Evolutionary conservation across 2,888 invertebrate genomes (phyloP).

Genomic region (Callimorpha dominula): DNA sequence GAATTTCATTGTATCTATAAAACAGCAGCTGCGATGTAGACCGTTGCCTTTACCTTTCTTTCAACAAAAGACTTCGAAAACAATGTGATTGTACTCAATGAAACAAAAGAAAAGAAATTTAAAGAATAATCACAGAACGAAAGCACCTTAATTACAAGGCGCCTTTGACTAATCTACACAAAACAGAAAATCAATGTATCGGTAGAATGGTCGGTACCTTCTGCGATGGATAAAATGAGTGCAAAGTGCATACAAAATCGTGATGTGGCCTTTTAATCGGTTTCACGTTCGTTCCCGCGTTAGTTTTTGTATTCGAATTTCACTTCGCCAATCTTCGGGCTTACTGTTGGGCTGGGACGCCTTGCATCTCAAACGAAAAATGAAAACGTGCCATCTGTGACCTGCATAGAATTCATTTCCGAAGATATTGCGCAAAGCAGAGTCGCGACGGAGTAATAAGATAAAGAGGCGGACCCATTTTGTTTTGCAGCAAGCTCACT

Average conservation of each 20-base stretch:
- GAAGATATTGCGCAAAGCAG: constrained; percentile 38
- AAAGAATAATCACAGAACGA: constrained; percentile 65
- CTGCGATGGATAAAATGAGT: constrained; percentile 79
- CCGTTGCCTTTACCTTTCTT: constrained; percentile 36
- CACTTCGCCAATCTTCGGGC: constrained; percentile 80
- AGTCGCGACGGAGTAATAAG: constrained; percentile 76
- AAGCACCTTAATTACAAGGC: constrained; percentile 79
- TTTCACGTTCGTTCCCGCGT: constrained; percentile 84
- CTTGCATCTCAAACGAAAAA: constrained; percentile 38
- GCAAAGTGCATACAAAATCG: constrained; percentile 87
- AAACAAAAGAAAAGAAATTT: constrained; percentile 55
- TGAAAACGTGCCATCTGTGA: constrained; percentile 68
- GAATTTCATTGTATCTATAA: constrained; percentile 46
- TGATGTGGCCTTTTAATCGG: constrained; percentile 86
- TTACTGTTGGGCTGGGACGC: constrained; percentile 67
- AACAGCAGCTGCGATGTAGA: constrained; percentile 37
- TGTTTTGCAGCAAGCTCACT: constrained; percentile 81
- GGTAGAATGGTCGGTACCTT: constrained; percentile 69
- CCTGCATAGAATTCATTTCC: constrained; percentile 66
- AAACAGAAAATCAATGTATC: constrained; percentile 78
- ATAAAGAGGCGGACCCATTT: constrained; percentile 84
- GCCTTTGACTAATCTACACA: constrained; percentile 75
- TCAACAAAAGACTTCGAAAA: constrained; percentile 52
- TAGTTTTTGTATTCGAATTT: constrained; percentile 85
- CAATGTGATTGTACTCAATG: constrained; percentile 49